Base-by-base conservation (phyloP, 1,140 invertebrate genomes). In the Zeugodacus cucurbitae region DNA sequence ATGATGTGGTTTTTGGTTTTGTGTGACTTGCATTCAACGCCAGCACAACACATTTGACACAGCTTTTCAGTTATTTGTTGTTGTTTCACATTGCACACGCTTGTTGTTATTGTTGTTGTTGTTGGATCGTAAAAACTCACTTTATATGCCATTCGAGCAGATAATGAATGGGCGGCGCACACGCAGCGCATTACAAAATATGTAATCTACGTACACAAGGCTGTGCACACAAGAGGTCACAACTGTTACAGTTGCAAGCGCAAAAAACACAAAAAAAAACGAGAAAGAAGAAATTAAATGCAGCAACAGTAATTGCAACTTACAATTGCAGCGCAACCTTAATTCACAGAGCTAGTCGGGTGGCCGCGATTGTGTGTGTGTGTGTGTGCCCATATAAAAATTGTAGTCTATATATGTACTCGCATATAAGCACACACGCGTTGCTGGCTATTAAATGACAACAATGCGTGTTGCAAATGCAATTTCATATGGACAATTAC, bases 121-220 rank as follows among this genome's bases (percentile, higher is more conserved):
- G 74, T 48, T 82, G 74, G 41, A 48, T 82, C n/a, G 41, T 82
- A 82, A 48, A 82, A 82, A 82, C 74, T 17, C 37, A 82, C 74
- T 82, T 82, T 82, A 82, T 82, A 82, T 82, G 74, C 74, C 74
- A 82, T 82, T 82, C 74, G 41, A 82, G 74, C n/a, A 82, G 74
- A 82, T 82, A 82, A 82, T 82, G 41, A 54, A 82, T 82, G 74
- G 74, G 8, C 44, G 74, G 74, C 41, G 44, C 74, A 82, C 74
- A 82, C 74, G 74, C 74, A 54, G 44, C 2, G 74, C 74, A 82
- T 82, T 26, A 82, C 41, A 82, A n/a, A n/a, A 82, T 26, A 20
- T 14, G 74, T 48, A n/a, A 34, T 29, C 32, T 26, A 5, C 34
- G 37, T 11, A 22, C 14, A 41, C 70, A n/a, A 10, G 1, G 41